A percentile compares a stretch with the other conserved stretches of the same genome.
Conservation (phyloP, 2,113 vertebrate species). For the Entosphenus tridentatus region DNA sequence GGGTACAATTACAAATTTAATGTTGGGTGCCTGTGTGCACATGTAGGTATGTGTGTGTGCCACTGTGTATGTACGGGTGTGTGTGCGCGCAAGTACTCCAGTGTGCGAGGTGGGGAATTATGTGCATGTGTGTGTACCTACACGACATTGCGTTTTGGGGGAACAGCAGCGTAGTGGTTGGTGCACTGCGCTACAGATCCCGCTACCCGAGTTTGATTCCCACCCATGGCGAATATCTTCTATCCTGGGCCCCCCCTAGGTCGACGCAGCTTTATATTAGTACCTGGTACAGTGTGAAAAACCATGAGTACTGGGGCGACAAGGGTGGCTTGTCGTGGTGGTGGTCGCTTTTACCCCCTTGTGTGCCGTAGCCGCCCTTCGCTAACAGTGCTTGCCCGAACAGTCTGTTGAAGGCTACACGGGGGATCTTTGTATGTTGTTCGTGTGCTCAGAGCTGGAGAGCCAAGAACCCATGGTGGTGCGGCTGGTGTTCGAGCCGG, state of each 20-base stretch:
- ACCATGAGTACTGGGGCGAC: background rate
- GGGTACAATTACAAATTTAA: too few species aligned
- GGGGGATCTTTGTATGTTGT: background rate
- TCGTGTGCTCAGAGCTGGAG: conserved; percentile 34
- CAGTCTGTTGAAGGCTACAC: background rate
- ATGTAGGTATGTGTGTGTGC: background rate
- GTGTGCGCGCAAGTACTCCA: background rate
- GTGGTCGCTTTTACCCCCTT: background rate
- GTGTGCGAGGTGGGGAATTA: background rate
- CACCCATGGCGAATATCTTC: background rate
- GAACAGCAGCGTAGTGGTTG: background rate
- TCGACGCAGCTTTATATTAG: background rate
- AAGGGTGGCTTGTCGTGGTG: background rate
- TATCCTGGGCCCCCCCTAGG: background rate
- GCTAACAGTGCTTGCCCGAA: background rate
- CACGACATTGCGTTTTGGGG: background rate
- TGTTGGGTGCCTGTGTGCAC: background rate
- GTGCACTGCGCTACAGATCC: background rate
- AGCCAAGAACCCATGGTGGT: conserved; percentile 72
- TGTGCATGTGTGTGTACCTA: background rate
- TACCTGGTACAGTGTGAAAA: background rate
- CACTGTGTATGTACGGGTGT: too few species aligned
- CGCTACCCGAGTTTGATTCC: background rate
- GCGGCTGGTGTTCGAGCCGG: conserved; percentile 67
- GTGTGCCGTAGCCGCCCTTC: background rate